Evolutionary conservation across 2,797 vertebrate species (phyloP).

Genomic region (Tapirus indicus): DNA sequence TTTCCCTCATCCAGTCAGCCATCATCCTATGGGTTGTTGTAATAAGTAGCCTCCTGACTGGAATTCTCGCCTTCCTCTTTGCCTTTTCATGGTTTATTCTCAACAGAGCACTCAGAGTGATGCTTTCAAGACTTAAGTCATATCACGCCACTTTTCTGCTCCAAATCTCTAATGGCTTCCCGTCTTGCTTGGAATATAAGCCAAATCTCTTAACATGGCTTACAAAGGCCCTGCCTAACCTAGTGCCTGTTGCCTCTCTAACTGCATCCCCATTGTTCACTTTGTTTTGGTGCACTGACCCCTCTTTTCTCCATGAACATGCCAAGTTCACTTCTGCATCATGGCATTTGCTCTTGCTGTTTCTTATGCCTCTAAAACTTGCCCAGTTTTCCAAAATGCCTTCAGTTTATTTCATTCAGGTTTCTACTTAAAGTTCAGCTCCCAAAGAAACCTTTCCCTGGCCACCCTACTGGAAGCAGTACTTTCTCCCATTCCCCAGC

Average conservation of each 20-base stretch:
- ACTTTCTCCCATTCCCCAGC: rapidly evolving
- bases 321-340: background rate
- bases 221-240: background rate
- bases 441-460: background rate
- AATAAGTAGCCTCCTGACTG: background rate
- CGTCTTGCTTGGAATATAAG: background rate
- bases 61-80: background rate
- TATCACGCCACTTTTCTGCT: background rate
- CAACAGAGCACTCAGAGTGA: background rate
- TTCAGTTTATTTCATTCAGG: background rate
- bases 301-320: background rate
- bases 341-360: background rate
- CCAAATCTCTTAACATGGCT: background rate
- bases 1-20: background rate
- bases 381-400: background rate
- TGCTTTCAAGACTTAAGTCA: constrained; percentile 10
- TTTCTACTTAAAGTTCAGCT: background rate
- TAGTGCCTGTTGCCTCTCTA: background rate
- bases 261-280: background rate
- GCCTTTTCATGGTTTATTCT: background rate
- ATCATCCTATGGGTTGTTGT: background rate
- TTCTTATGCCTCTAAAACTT: background rate
- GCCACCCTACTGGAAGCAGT: background rate
- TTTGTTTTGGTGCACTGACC: background rate
- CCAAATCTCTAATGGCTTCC: background rate